Percentiles rank a stretch among this genome's conserved stretches.
Evolutionary conservation across 2,888 invertebrate genomes (phyloP).

Genomic region (Campaea margaritaria): DNA sequence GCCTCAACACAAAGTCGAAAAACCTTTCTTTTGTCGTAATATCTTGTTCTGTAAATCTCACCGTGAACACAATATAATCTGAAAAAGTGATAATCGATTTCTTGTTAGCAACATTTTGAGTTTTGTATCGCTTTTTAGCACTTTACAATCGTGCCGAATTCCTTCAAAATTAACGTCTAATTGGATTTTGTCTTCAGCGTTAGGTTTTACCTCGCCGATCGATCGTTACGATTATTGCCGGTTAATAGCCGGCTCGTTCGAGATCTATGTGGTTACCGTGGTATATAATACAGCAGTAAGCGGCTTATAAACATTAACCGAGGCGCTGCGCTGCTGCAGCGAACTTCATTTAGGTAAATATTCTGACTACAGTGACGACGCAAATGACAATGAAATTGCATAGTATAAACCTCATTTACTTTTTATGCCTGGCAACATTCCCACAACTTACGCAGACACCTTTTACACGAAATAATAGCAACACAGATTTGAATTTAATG

Average conservation of each 20-base stretch:
- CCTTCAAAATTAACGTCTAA: constrained; percentile 34
- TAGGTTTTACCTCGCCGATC: constrained; percentile 1
- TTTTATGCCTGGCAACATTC: constrained; percentile 20
- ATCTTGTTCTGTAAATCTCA: constrained; percentile 43
- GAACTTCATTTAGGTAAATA: constrained; percentile 44
- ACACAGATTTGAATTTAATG: constrained; percentile 27
- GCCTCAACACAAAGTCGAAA: constrained; percentile 27
- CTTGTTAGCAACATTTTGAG: constrained; percentile 59
- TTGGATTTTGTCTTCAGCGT: constrained; percentile 22
- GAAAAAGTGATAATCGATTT: constrained; percentile 69
- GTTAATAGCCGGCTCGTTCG: constrained; percentile 1
- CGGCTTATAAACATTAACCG: constrained; percentile 16
- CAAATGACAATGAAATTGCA: constrained; percentile 58
- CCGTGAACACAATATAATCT: constrained; percentile 58
- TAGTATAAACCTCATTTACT: constrained; percentile 20
- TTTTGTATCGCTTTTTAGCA: constrained; percentile 38
- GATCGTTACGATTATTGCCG: constrained; percentile 6
- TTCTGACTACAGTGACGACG: constrained; percentile 28
- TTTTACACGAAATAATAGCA: constrained; percentile 16
- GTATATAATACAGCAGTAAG: background rate
- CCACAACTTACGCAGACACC: constrained; percentile 8
- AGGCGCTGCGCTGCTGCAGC: constrained; percentile 50
- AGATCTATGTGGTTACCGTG: background rate
- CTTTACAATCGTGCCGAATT: constrained; percentile 38
- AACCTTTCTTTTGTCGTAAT: constrained; percentile 12